Evolutionary conservation across 1,140 invertebrate genomes (phyloP), one percentile per base, ranked within the genome.

Genomic region (Phocides pigmalion): DNA sequence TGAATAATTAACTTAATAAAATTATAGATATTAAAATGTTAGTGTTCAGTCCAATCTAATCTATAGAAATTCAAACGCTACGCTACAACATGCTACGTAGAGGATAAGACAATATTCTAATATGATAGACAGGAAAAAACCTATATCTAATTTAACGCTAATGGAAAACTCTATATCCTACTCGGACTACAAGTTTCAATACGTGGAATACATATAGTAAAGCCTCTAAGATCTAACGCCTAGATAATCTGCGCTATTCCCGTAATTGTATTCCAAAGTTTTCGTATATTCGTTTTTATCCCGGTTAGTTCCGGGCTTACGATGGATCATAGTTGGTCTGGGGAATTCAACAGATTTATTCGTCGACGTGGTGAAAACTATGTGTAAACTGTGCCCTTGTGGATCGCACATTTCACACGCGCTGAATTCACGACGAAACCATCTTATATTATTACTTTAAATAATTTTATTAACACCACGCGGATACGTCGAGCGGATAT

Each of bases 41-140:
- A 35, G 80, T 83, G 77, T 77, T 78, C 82, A 82, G 79, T 70
- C 68, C 62, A 66, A 65, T 78, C 78, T 87, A 80, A 68, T 64
- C 81, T 87, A 87, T 77, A 64, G 56, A 84, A 87, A 78, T 82
- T 63, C 72, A 82, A 84, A 82, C 59, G 54, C 80, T 89, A 87
- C 64, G 17, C 81, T 87, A 84, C 66, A 68, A 64, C 76, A 84
- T 82, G 75, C 82, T 82, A 82, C 62, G 51, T 75, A 77, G 76
- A 76, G 70, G 72, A 74, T 79, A 72, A 74, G 66, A 61, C 22
- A 46, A 49, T 47, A 37, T 49, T 61, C 58, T 61, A 61, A 49
- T 61, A 61, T 49, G 44, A 61, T 22, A 61, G 44, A 61, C 44
- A 61, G 58, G 58, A 61, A 61, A n/a, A 61, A 61, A 17, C 58